Percentiles rank a stretch among this genome's conserved stretches.
Evolutionary conservation across 1,140 invertebrate genomes (phyloP).

Genomic region (Battus philenor): DNA sequence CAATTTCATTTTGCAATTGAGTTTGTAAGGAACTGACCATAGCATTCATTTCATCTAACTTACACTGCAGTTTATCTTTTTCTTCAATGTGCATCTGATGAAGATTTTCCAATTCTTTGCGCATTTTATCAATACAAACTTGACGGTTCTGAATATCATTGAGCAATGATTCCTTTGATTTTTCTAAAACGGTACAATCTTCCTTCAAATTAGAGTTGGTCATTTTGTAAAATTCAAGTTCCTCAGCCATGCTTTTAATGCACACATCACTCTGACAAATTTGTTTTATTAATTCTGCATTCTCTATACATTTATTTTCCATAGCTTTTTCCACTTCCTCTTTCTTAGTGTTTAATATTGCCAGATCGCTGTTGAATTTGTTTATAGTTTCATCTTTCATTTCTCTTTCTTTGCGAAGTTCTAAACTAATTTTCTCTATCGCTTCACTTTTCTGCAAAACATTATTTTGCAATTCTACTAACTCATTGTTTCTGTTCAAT

Average conservation of each 20-base stretch:
- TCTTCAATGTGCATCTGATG: constrained; percentile 30
- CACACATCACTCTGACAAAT: constrained; percentile 29
- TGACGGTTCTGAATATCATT: constrained; percentile 34
- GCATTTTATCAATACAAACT: constrained; percentile 29
- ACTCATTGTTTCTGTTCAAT: constrained; percentile 61
- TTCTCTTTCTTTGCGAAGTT: constrained; percentile 50
- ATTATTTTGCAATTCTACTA: constrained; percentile 63
- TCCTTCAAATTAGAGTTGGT: constrained; percentile 29
- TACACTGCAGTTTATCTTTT: constrained; percentile 28
- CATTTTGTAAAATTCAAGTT: constrained; percentile 28
- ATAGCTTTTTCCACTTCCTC: constrained; percentile 30
- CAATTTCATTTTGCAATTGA: constrained; percentile 45
- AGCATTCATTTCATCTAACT: constrained; percentile 40
- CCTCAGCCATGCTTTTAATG: constrained; percentile 33
- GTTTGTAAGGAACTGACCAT: constrained; percentile 37
- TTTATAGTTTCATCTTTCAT: constrained; percentile 32
- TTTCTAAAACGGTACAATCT: constrained; percentile 30
- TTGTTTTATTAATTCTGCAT: constrained; percentile 29
- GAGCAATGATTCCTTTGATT: constrained; percentile 28
- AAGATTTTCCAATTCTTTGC: constrained; percentile 38
- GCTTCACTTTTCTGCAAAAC: constrained; percentile 51
- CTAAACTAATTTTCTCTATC: constrained; percentile 47
- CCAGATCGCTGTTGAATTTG: constrained; percentile 40
- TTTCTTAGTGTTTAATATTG: constrained; percentile 32
- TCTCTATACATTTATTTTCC: constrained; percentile 32